Percentiles rank a stretch among this genome's conserved stretches.
Conservation (phyloP, 2,888 invertebrate genomes). For the Orthonychiurus folsomi region DNA sequence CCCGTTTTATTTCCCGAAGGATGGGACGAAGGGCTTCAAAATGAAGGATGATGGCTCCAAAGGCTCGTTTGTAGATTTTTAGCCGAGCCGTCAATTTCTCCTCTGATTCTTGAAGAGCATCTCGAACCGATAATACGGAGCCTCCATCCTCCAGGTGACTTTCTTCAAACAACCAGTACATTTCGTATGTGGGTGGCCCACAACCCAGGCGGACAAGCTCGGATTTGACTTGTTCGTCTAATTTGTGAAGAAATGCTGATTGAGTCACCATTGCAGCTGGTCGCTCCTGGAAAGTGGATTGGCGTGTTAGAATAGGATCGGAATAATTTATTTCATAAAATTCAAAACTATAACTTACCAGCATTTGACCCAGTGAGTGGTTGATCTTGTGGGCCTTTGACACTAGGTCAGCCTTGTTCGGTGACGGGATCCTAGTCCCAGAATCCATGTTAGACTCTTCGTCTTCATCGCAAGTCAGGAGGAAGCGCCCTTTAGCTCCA, state of each 20-base stretch:
- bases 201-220: slow-evolving; percentile 16
- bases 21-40: slow-evolving; percentile 18
- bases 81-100: slow-evolving; percentile 11
- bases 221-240: slow-evolving; percentile 14
- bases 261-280: slow-evolving; percentile 21
- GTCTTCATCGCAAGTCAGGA: background rate
- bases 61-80: slow-evolving; percentile 15
- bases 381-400: background rate
- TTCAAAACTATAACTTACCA: no score
- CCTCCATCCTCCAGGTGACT: slow-evolving; percentile 4
- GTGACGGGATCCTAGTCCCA: no score
- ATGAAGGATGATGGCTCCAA: slow-evolving; percentile 18
- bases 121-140: background rate
- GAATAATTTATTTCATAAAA: no score
- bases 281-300: slow-evolving; percentile 13
- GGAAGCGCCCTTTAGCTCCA: slow-evolving; percentile 8
- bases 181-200: slow-evolving; percentile 12
- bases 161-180: slow-evolving; percentile 17
- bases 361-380: background rate
- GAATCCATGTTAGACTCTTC: background rate
- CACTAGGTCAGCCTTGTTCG: background rate
- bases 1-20: slow-evolving; percentile 15
- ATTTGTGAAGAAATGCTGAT: slow-evolving; percentile 15
- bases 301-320: no score
- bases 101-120: slow-evolving; percentile 13